phyloP scores from a whole-genome alignment of 2,888 invertebrate genomes.

The Pristionchus entomophagus region DNA sequence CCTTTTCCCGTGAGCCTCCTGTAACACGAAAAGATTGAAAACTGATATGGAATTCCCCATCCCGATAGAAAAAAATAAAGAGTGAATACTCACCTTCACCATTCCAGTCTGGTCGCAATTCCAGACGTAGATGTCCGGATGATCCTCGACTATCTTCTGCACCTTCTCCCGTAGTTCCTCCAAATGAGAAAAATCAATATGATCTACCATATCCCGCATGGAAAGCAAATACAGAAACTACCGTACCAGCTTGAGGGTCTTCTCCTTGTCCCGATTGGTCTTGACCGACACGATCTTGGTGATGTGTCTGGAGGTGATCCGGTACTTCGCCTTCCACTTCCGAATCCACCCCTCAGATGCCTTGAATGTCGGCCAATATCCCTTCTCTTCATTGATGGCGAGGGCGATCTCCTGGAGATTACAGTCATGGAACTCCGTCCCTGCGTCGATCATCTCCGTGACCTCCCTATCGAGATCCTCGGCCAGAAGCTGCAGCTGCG shows the following conservation, averaged over 20 bases:
- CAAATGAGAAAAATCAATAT: neutral
- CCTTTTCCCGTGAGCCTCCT: neutral
- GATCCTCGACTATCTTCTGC: neutral
- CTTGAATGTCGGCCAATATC: neutral
- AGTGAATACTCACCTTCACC: no score
- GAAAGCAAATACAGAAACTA: neutral
- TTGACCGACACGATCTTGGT: no score
- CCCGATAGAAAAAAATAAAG: no score
- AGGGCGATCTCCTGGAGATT: no score
- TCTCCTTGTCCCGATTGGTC: neutral
- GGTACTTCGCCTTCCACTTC: neutral
- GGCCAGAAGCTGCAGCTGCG: neutral
- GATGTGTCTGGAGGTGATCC: neutral
- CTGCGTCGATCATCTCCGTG: neutral
- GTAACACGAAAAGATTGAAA: neutral
- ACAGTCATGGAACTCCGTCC: neutral
- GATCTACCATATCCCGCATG: neutral
- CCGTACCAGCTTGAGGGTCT: neutral
- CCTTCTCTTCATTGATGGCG: no score
- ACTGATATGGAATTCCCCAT: neutral
- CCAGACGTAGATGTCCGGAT: neutral
- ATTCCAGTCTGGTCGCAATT: neutral
- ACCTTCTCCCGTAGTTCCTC: neutral
- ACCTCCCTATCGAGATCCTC: neutral
- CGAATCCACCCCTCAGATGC: neutral